These are phyloP conservation scores for Melanitta fusca DNA, from an alignment of 2,797 vertebrate genomes.

Conservation along the genomic window DNA sequence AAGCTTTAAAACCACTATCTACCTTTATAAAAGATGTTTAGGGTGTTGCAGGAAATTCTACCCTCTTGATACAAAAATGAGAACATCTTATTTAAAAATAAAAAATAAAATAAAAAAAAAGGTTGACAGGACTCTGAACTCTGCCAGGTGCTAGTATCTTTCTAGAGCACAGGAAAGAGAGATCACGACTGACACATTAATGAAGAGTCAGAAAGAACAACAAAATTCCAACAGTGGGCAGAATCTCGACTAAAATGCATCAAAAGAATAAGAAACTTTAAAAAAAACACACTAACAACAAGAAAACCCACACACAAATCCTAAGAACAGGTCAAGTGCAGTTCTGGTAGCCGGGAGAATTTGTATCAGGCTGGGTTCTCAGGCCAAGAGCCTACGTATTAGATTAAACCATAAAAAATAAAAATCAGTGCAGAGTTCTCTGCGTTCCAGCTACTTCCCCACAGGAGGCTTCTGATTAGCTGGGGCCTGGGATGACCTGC, in stretches of 20 bases:
- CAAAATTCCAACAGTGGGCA: background rate
- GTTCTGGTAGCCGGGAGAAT: background rate
- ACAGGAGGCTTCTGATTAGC: background rate
- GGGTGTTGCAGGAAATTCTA: background rate
- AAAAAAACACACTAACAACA: background rate
- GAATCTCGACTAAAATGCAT: background rate
- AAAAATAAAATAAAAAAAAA: background rate
- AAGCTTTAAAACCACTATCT: background rate
- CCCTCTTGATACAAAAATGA: background rate
- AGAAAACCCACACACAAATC: background rate
- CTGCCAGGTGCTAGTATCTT: background rate
- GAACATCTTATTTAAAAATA: background rate
- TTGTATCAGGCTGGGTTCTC: background rate
- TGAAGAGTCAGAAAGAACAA: background rate
- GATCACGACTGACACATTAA: background rate
- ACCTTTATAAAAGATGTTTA: background rate
- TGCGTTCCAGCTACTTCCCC: slow-evolving; percentile 21
- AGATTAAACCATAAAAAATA: background rate
- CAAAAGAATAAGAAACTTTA: background rate
- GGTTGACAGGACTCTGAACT: background rate
- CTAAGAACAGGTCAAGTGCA: background rate
- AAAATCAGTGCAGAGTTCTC: background rate
- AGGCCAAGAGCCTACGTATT: background rate
- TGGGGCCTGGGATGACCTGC: background rate
- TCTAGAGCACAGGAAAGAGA: background rate